Evolutionary conservation across 1,140 invertebrate genomes (phyloP).

Genomic region (Cotesia glomerata): DNA sequence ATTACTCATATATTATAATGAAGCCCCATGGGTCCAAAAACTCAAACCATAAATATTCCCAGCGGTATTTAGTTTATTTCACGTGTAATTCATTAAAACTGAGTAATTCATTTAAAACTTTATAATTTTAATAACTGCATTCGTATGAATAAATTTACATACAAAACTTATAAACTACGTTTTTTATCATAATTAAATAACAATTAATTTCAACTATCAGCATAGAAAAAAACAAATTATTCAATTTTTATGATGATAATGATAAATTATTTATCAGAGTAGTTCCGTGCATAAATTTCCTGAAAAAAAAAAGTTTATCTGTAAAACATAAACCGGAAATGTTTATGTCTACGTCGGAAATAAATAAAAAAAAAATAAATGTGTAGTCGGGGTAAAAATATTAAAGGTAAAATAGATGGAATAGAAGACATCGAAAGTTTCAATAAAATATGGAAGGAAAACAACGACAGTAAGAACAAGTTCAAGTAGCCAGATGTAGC

Average conservation of each 20-base stretch:
- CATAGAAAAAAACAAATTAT: too few relatives aligned
- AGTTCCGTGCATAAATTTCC: not conserved
- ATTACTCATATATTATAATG: constrained; percentile 23
- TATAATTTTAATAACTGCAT: constrained; percentile 33
- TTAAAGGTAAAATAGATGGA: constrained; percentile 15
- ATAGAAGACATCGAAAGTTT: constrained; percentile 10
- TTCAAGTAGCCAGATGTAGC: constrained; percentile 29
- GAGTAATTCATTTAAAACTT: constrained; percentile 31
- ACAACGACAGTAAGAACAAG: constrained; percentile 14
- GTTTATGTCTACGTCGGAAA: not conserved
- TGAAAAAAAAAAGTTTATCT: not conserved
- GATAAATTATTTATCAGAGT: too few relatives aligned
- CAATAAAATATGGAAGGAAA: constrained; percentile 6
- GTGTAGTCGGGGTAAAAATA: not conserved
- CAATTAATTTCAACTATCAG: too few relatives aligned
- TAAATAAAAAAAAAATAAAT: constrained; percentile 3
- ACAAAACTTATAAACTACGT: not conserved
- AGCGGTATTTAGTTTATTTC: constrained; percentile 24
- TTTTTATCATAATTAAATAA: not conserved
- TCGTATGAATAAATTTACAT: constrained; percentile 28
- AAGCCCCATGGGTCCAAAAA: constrained; percentile 2
- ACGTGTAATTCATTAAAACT: constrained; percentile 24
- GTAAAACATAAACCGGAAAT: not conserved
- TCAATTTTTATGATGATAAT: too few relatives aligned
- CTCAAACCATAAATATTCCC: constrained; percentile 29